Evolutionary conservation across 2,888 invertebrate genomes (phyloP), one percentile per base, ranked within the genome.

Genomic region (Portevinia maculata): DNA sequence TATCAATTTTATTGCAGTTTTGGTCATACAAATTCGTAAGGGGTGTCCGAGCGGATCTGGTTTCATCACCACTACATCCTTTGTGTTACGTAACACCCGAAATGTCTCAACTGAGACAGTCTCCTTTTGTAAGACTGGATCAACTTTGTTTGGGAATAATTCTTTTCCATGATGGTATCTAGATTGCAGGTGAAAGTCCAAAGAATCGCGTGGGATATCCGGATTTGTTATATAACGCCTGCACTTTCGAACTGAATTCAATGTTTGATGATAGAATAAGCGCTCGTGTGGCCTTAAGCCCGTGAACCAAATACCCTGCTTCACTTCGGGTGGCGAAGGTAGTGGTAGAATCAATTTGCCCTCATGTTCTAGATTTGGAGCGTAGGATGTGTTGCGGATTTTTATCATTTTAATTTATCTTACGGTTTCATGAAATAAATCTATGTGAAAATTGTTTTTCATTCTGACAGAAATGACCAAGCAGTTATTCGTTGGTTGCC

Each of bases 161-260:
- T 95, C 95, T 0, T 89, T 89, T 0, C 92, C 92, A 79, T 96
- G 95, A 86, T 94, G 92, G 88, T 96, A 96, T 0, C 94, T 92
- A 0, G 95, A 91, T 3, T 92, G 90, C 57, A 96, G 89, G 5
- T 93, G 90, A 62, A 95, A 91, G 88, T 96, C 96, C 73, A 96
- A 90, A 50, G 93, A 92, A 88, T 96, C 95, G 19, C 92, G 90
- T 0, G 95, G 95, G 30, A 90, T 86, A 52, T 85, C 85, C 1
- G 86, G 75, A 73, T 86, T 86, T 9, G 86, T 87, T 7, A 86
- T 84, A 85, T 91, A 93, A 48, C 91, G 88, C 37, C 90, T 90
- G 86, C 89, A 91, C 84, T 91, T 89, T 30, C 92, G 90, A 5
- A 92, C 91, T 32, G 92, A 92, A 76, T 91, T 91, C 81, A 93